Conservation (phyloP, 1,140 invertebrate genomes). For the Drosophila kepulauana region DNA sequence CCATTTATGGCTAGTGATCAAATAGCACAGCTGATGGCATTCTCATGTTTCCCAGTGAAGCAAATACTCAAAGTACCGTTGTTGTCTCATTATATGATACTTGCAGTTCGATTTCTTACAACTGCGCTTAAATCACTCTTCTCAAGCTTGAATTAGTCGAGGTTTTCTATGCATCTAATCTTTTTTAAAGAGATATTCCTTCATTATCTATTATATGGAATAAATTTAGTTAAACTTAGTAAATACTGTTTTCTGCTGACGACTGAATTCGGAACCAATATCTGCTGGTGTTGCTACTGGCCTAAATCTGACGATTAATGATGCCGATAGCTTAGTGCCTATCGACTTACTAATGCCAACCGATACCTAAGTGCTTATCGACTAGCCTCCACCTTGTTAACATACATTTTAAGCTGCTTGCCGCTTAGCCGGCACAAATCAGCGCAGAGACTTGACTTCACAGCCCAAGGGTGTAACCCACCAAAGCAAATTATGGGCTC, state of each 20-base stretch:
- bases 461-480: slow-evolving; percentile 19
- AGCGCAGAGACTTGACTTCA: background rate
- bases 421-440: slow-evolving; percentile 3
- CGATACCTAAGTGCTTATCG: no score
- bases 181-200: no score
- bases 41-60: slow-evolving; percentile 55
- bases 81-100: slow-evolving; percentile 9
- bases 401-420: slow-evolving; percentile 6
- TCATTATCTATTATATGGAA: no score
- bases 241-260: no score
- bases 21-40: slow-evolving; percentile 66
- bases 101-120: slow-evolving; percentile 6
- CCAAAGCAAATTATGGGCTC: slow-evolving; percentile 55
- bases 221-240: no score
- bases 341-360: no score
- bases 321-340: no score
- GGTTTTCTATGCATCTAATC: background rate
- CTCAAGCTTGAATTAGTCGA: slow-evolving; percentile 63
- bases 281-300: no score
- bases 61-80: slow-evolving; percentile 45
- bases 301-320: no score
- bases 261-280: no score
- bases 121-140: slow-evolving; percentile 41
- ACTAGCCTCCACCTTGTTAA: no score
- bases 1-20: slow-evolving; percentile 58